These are phyloP conservation scores for Geotrypetes seraphini DNA, from an alignment of 2,797 vertebrate genomes.

Conservation along the genomic window DNA sequence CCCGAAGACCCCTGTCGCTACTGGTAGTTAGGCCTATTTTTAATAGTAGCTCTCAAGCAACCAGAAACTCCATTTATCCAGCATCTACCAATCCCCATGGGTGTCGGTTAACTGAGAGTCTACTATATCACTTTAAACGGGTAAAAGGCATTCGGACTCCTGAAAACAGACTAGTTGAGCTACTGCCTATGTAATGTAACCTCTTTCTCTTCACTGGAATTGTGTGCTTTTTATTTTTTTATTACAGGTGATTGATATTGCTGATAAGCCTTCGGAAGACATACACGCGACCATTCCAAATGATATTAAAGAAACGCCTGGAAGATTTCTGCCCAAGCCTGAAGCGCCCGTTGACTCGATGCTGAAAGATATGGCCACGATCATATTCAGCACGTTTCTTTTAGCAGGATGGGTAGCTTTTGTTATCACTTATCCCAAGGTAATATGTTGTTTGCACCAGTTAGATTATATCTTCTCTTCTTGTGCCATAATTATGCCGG, in stretches of 20 bases:
- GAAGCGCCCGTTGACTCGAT: slow-evolving; percentile 86
- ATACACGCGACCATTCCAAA: slow-evolving; percentile 36
- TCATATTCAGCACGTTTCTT: slow-evolving; percentile 92
- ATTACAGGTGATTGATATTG: slow-evolving; percentile 52
- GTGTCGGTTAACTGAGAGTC: no score
- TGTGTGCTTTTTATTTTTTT: slow-evolving; percentile 1
- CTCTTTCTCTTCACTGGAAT: neutral
- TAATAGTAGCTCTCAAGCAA: no score
- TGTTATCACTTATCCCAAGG: slow-evolving; percentile 90
- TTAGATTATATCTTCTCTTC: no score
- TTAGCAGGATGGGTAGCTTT: slow-evolving; percentile 93
- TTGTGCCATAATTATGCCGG: no score
- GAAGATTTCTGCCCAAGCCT: slow-evolving; percentile 28
- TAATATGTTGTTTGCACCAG: no score
- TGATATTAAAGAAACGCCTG: slow-evolving; percentile 60
- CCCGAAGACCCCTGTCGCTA: no score
- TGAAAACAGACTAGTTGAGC: no score
- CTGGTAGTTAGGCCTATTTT: no score
- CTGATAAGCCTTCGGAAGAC: slow-evolving; percentile 61
- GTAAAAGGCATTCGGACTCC: no score
- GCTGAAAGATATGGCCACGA: slow-evolving; percentile 92
- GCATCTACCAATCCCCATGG: no score
- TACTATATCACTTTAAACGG: no score
- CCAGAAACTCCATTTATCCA: no score
- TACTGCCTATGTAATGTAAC: accelerated